phyloP scores from a whole-genome alignment of 2,113 vertebrate species.

The Cairina moschata region DNA sequence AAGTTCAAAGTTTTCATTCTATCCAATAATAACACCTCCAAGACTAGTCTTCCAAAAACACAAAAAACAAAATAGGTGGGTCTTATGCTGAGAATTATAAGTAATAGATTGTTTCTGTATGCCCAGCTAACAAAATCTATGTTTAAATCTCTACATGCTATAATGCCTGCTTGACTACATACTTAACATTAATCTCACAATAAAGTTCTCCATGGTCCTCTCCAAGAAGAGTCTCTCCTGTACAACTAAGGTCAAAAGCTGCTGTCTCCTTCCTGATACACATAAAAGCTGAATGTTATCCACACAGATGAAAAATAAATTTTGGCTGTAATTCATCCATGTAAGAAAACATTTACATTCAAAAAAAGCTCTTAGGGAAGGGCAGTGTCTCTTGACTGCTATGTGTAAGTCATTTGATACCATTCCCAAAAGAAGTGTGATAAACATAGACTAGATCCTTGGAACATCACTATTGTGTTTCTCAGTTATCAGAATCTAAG shows the following conservation, averaged over 20 bases:
- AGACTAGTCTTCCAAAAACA: not conserved
- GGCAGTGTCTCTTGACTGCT: rapidly evolving
- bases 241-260: not conserved
- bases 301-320: not conserved
- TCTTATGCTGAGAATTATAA: not conserved
- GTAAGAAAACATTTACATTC: not conserved
- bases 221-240: not conserved
- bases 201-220: not conserved
- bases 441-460: not conserved
- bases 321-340: not conserved
- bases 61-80: not conserved
- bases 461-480: not conserved
- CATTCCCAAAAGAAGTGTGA: rapidly evolving
- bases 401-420: not conserved
- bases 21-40: not conserved
- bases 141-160: not conserved
- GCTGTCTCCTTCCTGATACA: not conserved
- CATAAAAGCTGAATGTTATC: not conserved
- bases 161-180: not conserved
- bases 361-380: not conserved
- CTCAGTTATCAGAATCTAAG: not conserved
- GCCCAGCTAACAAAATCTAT: not conserved
- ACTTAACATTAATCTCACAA: not conserved
- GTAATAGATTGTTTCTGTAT: not conserved
- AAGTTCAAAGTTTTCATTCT: not conserved